Evolutionary conservation across 2,888 invertebrate species (phyloP).

Genomic region (Chrysodeixis includens): DNA sequence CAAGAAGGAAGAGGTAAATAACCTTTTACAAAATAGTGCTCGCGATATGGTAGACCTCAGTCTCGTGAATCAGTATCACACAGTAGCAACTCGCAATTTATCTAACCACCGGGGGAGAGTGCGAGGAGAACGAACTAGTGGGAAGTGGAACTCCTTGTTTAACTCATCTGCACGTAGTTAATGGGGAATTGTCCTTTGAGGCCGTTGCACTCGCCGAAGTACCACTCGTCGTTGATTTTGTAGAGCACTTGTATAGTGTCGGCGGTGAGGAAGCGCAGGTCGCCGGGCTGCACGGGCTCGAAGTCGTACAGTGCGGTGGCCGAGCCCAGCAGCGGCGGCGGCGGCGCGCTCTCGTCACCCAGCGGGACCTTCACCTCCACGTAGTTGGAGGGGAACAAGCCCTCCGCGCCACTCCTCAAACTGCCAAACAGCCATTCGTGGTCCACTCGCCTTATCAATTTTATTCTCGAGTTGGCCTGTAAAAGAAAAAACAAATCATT

Average conservation of each 20-base stretch:
- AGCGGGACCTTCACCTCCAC: slow-evolving; percentile 93
- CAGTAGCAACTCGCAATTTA: slow-evolving; percentile 45
- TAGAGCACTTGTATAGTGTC: slow-evolving; percentile 90
- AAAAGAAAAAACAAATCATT: slow-evolving; percentile 62
- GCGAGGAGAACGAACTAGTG: slow-evolving; percentile 22
- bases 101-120: slow-evolving; percentile 24
- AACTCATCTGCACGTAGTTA: slow-evolving; percentile 91
- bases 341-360: slow-evolving; percentile 72
- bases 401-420: slow-evolving; percentile 90
- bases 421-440: slow-evolving; percentile 95
- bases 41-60: slow-evolving; percentile 65
- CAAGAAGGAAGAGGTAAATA: slow-evolving; percentile 35
- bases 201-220: slow-evolving; percentile 92
- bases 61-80: slow-evolving; percentile 61
- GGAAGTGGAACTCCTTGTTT: slow-evolving; percentile 50
- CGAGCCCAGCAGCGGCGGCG: slow-evolving; percentile 72
- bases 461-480: slow-evolving; percentile 93
- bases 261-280: slow-evolving; percentile 75
- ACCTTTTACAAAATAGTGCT: slow-evolving; percentile 48
- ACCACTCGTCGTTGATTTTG: slow-evolving; percentile 93
- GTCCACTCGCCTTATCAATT: slow-evolving; percentile 92
- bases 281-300: slow-evolving; percentile 88
- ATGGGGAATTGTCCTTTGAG: slow-evolving; percentile 93
- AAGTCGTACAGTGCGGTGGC: slow-evolving; percentile 93
- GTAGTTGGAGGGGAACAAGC: slow-evolving; percentile 95